Evolutionary conservation across 2,797 vertebrate genomes (phyloP).

Genomic region (Onychomys arenicola): DNA sequence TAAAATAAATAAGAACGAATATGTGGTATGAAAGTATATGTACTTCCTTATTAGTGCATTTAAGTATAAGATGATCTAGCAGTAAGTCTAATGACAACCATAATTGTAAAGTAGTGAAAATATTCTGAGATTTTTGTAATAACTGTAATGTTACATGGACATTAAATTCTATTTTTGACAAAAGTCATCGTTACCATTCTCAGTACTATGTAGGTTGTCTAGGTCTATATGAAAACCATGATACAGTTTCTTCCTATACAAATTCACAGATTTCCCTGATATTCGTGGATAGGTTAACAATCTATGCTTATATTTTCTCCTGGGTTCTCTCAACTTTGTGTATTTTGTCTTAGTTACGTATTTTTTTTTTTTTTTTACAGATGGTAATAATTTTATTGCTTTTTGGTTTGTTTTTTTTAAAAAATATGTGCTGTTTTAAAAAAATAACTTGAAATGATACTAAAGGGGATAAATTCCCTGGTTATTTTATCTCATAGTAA

Average conservation of each 20-base stretch:
- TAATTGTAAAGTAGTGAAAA: conserved; percentile 51
- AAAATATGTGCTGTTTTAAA: conserved; percentile 26
- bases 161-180: conserved; percentile 56
- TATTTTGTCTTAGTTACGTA: conserved; percentile 49
- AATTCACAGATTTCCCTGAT: conserved; percentile 28
- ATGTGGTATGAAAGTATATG: background rate
- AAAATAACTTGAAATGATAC: conserved; percentile 26
- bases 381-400: conserved; percentile 36
- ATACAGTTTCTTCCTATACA: conserved; percentile 29
- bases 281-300: conserved; percentile 32
- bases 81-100: conserved; percentile 22
- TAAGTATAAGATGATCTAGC: background rate
- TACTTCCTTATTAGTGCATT: background rate
- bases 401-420: too few species aligned
- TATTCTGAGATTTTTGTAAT: conserved; percentile 39
- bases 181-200: conserved; percentile 25
- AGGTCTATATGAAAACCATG: conserved; percentile 40
- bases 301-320: conserved; percentile 23
- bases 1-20: conserved; percentile 34
- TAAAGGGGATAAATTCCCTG: conserved; percentile 43
- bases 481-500: background rate
- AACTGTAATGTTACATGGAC: conserved; percentile 18
- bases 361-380: conserved; percentile 47
- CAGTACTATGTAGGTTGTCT: background rate
- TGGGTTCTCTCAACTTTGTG: conserved; percentile 35